Base-by-base conservation (phyloP, 2,888 invertebrate species). In the Acrocyrtus sp. region DNA sequence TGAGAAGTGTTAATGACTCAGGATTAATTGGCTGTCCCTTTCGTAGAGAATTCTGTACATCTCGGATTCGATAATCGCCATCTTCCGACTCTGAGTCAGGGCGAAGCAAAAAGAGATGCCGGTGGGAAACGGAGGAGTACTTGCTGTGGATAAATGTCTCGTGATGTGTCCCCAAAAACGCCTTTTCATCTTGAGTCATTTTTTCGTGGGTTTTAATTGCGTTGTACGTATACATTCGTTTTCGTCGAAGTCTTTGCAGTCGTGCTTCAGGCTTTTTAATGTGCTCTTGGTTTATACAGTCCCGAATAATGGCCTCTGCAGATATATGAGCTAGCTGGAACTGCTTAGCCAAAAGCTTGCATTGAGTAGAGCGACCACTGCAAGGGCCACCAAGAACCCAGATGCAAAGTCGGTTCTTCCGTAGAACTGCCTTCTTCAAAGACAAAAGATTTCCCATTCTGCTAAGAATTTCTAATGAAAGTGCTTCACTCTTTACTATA, bases 361-460 rank as follows among this genome's bases (percentile, higher is more conserved):
- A 34, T 3, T 26, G 12, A 15, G 21, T 24, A 4, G 61, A 47
- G 29, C 50, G 48, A 1, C 61, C 61, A 29, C 48, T 50, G 19
- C 61, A 50, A 4, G 61, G 61, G 6, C 61, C 61, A 39, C 61
- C 61, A 5, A 61, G 4, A 8, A 61, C 48, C 27, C 47, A 47
- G n/a, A 61, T 39, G 1, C 48, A 17, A 1, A 61, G 57, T n/a
- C 29, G 47, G 22, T 47, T 47, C 2, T 19, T 8, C 8, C 10
- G 47, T 1, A 27, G 51, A 51, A 29, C 26, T 51, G 29, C 51
- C 51, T 27, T 51, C n/a, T n/a, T n/a, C n/a, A n/a, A n/a, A n/a
- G n/a, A n/a, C n/a, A n/a, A n/a, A n/a, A n/a, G n/a, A n/a, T n/a
- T n/a, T n/a, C n/a, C n/a, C n/a, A n/a, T n/a, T n/a, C n/a, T n/a